Evolutionary conservation across 2,888 invertebrate species (phyloP), one percentile per base, ranked within the genome.

Genomic region (Archips xylosteana): DNA sequence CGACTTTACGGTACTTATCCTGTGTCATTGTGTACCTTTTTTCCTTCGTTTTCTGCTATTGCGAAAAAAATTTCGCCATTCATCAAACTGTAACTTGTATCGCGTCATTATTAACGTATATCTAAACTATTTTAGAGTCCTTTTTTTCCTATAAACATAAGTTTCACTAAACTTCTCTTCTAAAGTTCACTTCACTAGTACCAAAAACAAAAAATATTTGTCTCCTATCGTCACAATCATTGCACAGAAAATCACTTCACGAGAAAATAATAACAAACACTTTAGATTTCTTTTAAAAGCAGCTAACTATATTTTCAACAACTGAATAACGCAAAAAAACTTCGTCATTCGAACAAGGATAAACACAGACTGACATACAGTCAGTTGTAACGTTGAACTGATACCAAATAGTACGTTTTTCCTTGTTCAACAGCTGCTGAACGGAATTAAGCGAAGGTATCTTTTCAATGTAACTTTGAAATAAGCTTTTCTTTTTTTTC

Each of bases 321-420:
- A 57, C 12, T 57, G 57, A 57, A 10, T 32, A 57, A 57, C 32
- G 32, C 32, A 10, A 57, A 32, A 32, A 9, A 23, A 61, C 71
- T 36, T 66, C 60, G 42, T n/a, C 32, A 32, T 49, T n/a, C 12
- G 32, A 49, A 47, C 12, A 51, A 66, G 66, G 49, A 71, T 71
- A 71, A 10, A 36, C 42, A 12, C 12, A 42, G 51, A 71, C 66
- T 71, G 60, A 51, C 65, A 47, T n/a, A 23, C 32, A 32, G 32
- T 32, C 3, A 32, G 32, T 57, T 12, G 10, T 4, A 32, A 57
- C 57, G 12, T 15, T 23, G 9, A 34, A 47, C 23, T 51, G 51
- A 51, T 60, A 57, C 15, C n/a, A 49, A 49, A 47, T 32, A 47
- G 57, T 15, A 15, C 32, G 57, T 13, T 57, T 72, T 72, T 72